phyloP scores from a whole-genome alignment of 2,797 vertebrate species.

The Myotis findleyi region DNA sequence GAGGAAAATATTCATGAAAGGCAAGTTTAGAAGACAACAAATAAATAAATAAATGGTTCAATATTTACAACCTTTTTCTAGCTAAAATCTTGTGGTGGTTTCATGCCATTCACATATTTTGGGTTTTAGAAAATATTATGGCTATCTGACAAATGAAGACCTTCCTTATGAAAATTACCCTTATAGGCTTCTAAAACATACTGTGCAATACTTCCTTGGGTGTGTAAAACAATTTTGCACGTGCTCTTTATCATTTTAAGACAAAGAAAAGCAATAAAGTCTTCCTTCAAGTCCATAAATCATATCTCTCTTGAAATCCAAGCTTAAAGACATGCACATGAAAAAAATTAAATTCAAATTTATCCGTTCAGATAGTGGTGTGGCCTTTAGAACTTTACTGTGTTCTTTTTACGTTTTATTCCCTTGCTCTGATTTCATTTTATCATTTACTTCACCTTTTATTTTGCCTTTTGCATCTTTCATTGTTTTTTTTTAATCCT shows the following conservation, averaged over 20 bases:
- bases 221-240: neutral
- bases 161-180: neutral
- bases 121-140: neutral
- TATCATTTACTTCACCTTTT: neutral
- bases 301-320: slow-evolving; percentile 23
- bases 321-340: slow-evolving; percentile 13
- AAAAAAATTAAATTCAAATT: slow-evolving; percentile 60
- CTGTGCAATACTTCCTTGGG: neutral
- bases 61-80: slow-evolving; percentile 22
- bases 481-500: neutral
- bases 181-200: neutral
- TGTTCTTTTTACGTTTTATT: slow-evolving; percentile 35
- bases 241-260: slow-evolving; percentile 48
- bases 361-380: neutral
- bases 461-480: slow-evolving; percentile 45
- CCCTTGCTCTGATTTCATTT: neutral
- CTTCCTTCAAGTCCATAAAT: slow-evolving; percentile 46
- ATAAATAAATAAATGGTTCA: neutral
- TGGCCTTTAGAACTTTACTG: slow-evolving; percentile 19
- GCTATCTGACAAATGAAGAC: neutral
- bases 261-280: slow-evolving; percentile 31
- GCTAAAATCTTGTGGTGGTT: slow-evolving; percentile 45
- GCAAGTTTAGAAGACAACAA: neutral
- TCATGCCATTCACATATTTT: neutral
- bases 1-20: neutral